A percentile compares a stretch with the other conserved stretches of the same genome.
phyloP scores from a whole-genome alignment of 2,113 vertebrate genomes.

The Formicarius rufipectus region DNA sequence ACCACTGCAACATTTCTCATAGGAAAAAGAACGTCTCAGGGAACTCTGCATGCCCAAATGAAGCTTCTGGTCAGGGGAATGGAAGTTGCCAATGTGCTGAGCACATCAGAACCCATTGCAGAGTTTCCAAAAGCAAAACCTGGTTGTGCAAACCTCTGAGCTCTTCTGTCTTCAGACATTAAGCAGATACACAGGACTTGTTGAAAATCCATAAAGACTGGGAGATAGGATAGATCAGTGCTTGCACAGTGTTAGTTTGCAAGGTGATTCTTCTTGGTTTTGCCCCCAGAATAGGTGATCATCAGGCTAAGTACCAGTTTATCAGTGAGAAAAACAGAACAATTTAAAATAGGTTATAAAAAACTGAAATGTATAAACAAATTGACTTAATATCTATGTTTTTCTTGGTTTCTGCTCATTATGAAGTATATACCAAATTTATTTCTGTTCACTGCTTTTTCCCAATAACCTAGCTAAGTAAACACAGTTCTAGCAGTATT shows the following conservation, averaged over 20 bases:
- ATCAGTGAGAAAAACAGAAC: background rate
- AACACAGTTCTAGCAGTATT: background rate
- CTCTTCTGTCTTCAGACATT: background rate
- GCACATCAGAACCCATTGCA: background rate
- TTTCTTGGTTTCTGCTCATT: background rate
- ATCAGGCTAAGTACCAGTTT: background rate
- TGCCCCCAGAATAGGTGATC: background rate
- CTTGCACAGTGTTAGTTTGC: background rate
- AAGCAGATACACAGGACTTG: background rate
- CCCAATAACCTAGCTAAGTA: background rate
- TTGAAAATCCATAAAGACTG: background rate
- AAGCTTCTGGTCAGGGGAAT: background rate
- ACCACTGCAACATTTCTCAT: background rate
- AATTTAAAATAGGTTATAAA: background rate
- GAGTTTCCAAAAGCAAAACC: background rate
- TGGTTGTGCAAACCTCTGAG: background rate
- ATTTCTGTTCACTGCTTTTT: background rate
- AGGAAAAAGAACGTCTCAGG: background rate
- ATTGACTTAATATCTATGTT: background rate
- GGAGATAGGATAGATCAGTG: background rate
- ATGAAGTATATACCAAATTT: background rate
- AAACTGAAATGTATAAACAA: background rate
- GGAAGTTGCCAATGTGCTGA: background rate
- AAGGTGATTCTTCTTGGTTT: rapidly evolving
- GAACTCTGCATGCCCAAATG: background rate